A percentile compares a stretch with the other conserved stretches of the same genome.
Evolutionary conservation across 2,888 invertebrate genomes (phyloP).

Genomic region (Cryptus armator): DNA sequence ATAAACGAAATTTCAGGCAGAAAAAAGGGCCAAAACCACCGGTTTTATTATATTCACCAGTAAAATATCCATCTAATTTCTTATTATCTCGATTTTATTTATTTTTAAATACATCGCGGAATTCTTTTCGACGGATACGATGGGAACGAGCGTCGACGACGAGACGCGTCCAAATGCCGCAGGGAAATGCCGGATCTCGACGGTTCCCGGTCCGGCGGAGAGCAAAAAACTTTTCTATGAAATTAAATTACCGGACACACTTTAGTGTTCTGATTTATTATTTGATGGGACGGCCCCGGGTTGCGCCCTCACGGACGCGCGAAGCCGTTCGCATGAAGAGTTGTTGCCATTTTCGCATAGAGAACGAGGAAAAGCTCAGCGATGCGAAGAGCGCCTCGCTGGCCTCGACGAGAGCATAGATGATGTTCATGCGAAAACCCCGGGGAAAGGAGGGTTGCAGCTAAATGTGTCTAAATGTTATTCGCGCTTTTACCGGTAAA

Average conservation of each 20-base stretch:
- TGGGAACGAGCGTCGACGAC: conserved; percentile 22
- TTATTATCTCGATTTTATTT: conserved; percentile 11
- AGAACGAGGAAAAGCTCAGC: conserved; percentile 28
- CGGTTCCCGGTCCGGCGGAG: not conserved
- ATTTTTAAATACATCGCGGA: not conserved
- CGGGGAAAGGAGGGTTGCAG: not conserved
- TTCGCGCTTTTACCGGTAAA: conserved; percentile 66
- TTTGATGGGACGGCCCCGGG: conserved; percentile 64
- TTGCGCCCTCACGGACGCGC: not conserved
- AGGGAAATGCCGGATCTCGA: conserved; percentile 2
- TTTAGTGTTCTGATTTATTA: conserved; percentile 73
- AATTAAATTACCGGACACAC: conserved; percentile 73
- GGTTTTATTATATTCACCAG: conserved; percentile 40
- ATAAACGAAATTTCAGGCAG: conserved; percentile 11
- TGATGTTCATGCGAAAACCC: conserved; percentile 14
- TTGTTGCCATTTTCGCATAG: not conserved
- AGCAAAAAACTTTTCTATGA: conserved; percentile 54
- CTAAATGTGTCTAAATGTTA: conserved; percentile 48
- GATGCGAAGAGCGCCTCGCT: not conserved
- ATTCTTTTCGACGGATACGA: conserved; percentile 5
- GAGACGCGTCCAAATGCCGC: not conserved
- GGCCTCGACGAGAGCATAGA: conserved; percentile 18
- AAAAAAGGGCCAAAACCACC: conserved; percentile 17
- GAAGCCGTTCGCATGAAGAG: conserved; percentile 25
- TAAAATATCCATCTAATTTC: conserved; percentile 31